These are phyloP conservation scores for Dolichallabes microphthalmus DNA, from an alignment of 2,113 vertebrate genomes.

Conservation along the genomic window DNA sequence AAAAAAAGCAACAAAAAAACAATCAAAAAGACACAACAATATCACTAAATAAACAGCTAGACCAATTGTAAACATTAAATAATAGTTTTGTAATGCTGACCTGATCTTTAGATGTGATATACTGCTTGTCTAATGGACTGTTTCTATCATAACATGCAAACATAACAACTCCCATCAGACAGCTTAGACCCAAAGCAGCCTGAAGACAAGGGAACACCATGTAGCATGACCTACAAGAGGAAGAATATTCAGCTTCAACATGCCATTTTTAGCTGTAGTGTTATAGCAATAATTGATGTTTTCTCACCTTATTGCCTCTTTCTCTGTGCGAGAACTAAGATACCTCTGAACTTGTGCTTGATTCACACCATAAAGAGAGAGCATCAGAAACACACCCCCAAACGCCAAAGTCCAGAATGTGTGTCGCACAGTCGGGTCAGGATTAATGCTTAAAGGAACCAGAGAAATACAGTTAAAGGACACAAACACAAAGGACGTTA, in stretches of 20 bases:
- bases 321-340: slow-evolving; percentile 86
- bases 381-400: slow-evolving; percentile 91
- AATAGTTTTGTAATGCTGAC: slow-evolving; percentile 55
- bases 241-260: not conserved
- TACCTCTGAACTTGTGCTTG: slow-evolving; percentile 95
- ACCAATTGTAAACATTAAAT: not conserved
- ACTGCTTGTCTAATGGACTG: slow-evolving; percentile 61
- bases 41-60: not conserved
- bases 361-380: slow-evolving; percentile 91
- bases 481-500: not conserved
- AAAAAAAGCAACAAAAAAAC: not conserved
- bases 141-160: slow-evolving; percentile 79
- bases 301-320: slow-evolving; percentile 81
- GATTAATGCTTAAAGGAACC: slow-evolving; percentile 75
- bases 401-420: slow-evolving; percentile 91
- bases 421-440: slow-evolving; percentile 84
- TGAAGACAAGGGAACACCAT: slow-evolving; percentile 92
- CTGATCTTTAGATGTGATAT: slow-evolving; percentile 70
- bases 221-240: slow-evolving; percentile 83
- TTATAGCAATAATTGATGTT: not conserved
- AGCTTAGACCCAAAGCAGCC: slow-evolving; percentile 81
- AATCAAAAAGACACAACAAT: too few relatives aligned
- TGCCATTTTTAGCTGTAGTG: not conserved
- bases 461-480: not conserved
- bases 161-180: slow-evolving; percentile 90